Percentiles rank a stretch among this genome's conserved stretches.
These are phyloP conservation scores for Alces alces DNA, from an alignment of 2,113 vertebrate species.

Conservation along the genomic window DNA sequence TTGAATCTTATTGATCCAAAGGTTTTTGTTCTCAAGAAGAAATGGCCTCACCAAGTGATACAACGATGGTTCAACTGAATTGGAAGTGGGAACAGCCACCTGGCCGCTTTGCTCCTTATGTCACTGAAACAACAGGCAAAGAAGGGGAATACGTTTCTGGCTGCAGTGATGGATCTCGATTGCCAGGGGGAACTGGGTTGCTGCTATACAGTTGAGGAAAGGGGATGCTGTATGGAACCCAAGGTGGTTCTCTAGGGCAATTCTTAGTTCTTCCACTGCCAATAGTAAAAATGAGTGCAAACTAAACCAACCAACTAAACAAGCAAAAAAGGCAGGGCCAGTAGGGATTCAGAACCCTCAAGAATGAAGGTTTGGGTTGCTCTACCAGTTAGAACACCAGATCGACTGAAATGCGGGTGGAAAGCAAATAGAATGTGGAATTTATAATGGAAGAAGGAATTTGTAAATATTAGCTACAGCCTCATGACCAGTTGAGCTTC, in stretches of 20 bases:
- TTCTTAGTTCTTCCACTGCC: background rate
- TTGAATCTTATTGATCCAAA: background rate
- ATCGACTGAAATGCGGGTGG: background rate
- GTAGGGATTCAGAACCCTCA: background rate
- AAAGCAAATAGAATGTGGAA: background rate
- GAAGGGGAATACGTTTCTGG: background rate
- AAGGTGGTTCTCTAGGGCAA: background rate
- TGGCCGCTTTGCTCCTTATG: background rate
- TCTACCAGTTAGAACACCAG: background rate
- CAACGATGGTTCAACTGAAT: background rate
- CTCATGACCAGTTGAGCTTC: background rate
- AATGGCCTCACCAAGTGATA: background rate
- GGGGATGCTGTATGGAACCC: background rate
- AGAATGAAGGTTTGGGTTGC: background rate
- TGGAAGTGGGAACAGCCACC: background rate
- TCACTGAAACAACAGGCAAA: background rate
- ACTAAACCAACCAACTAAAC: background rate
- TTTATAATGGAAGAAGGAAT: background rate
- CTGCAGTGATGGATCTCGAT: background rate
- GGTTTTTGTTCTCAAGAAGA: background rate
- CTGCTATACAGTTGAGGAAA: background rate
- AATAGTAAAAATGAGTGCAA: background rate
- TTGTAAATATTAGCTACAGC: background rate
- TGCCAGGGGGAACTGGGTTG: background rate
- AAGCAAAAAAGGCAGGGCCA: background rate